Conservation (phyloP, 2,888 invertebrate species). For the Vandiemenella viatica region DNA sequence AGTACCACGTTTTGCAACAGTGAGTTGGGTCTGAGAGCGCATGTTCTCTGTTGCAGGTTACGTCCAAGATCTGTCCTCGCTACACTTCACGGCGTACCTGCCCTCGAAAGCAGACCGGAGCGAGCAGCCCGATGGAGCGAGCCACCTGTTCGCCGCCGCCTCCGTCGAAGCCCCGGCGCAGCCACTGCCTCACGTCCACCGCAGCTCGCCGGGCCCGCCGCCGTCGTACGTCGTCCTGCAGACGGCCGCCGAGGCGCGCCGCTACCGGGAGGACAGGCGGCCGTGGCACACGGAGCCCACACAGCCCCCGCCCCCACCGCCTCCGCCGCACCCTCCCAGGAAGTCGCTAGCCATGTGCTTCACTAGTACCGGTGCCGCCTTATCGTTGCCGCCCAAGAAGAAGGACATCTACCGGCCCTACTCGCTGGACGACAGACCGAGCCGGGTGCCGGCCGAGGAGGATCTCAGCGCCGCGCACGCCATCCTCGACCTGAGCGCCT, state of each 20-base stretch:
- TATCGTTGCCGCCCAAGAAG: constrained; percentile 76
- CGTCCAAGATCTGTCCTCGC: constrained; percentile 60
- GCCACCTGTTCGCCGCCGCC: too few relatives aligned
- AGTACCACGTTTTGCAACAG: too few relatives aligned
- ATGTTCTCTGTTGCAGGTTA: constrained; percentile 41
- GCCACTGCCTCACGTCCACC: constrained; percentile 17
- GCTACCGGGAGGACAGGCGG: constrained; percentile 1
- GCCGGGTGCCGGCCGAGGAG: constrained; percentile 55
- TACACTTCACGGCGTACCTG: constrained; percentile 61
- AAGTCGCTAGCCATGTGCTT: constrained; percentile 72
- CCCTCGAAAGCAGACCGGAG: constrained; percentile 36
- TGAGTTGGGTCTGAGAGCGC: neutral
- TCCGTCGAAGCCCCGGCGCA: constrained; percentile 26
- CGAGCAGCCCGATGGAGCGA: constrained; percentile 24
- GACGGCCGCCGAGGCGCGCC: constrained; percentile 34
- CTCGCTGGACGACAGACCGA: constrained; percentile 53
- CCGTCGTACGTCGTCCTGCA: constrained; percentile 39
- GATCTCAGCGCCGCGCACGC: constrained; percentile 79
- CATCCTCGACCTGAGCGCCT: constrained; percentile 75
- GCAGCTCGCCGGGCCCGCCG: constrained; percentile 21
- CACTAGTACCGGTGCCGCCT: constrained; percentile 60
- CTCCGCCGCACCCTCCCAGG: constrained; percentile 30
- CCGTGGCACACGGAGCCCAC: constrained; percentile 21
- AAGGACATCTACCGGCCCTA: constrained; percentile 84
- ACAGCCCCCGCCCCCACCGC: constrained; percentile 14